Conservation (phyloP, 2,113 vertebrate species). For the Delphinapterus leucas region DNA sequence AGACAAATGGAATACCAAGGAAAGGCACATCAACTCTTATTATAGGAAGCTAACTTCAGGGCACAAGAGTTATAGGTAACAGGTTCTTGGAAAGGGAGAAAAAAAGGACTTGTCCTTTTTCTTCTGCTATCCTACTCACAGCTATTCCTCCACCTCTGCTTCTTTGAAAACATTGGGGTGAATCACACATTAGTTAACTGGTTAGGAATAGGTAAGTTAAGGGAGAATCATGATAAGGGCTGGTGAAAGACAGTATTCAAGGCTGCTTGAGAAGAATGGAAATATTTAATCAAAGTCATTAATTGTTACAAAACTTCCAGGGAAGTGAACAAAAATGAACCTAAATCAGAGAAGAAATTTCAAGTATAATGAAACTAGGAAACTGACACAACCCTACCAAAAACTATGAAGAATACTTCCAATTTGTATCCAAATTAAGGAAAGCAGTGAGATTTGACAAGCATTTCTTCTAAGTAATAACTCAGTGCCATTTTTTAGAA, state of each 20-base stretch:
- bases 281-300: slow-evolving; percentile 14
- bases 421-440: slow-evolving; percentile 15
- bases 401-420: background rate
- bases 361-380: background rate
- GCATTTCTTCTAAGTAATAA: background rate
- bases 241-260: background rate
- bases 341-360: slow-evolving; percentile 20
- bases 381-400: background rate
- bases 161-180: background rate
- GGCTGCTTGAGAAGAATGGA: background rate
- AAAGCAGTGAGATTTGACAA: background rate
- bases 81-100: background rate
- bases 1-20: background rate
- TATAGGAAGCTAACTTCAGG: background rate
- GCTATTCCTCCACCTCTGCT: background rate
- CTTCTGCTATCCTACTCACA: background rate
- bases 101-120: background rate
- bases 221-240: background rate
- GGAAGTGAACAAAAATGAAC: background rate
- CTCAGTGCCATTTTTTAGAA: background rate
- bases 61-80: background rate
- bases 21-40: slow-evolving; percentile 15
- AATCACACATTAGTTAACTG: background rate
- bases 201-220: background rate
- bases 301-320: background rate